Evolutionary conservation across 2,888 invertebrate genomes (phyloP).

Genomic region (Tachina grossa): DNA sequence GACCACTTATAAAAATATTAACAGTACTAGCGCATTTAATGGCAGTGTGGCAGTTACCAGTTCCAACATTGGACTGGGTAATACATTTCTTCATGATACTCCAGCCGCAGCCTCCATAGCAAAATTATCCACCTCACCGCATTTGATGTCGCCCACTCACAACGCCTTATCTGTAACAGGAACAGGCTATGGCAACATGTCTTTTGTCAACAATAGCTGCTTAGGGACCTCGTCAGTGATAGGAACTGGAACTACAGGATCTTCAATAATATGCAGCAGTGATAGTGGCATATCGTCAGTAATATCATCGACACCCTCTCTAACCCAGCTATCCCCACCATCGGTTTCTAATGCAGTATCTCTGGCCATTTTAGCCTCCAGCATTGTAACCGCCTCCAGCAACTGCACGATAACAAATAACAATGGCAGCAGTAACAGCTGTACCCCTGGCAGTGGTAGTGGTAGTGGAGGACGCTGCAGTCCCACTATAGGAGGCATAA

Average conservation of each 20-base stretch:
- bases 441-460: constrained; percentile 70
- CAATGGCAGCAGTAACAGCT: constrained; percentile 72
- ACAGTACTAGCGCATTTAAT: constrained; percentile 70
- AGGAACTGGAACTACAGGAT: constrained; percentile 48
- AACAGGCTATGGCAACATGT: constrained; percentile 27
- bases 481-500: constrained; percentile 70
- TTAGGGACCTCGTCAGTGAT: constrained; percentile 32
- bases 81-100: constrained; percentile 53
- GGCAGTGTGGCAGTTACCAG: constrained; percentile 62
- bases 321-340: constrained; percentile 79
- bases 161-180: constrained; percentile 55
- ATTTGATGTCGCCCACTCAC: constrained; percentile 78
- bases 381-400: constrained; percentile 64
- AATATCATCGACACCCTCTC: constrained; percentile 74
- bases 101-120: constrained; percentile 70
- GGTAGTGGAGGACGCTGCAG: constrained; percentile 73
- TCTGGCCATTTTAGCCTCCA: constrained; percentile 63
- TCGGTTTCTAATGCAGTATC: constrained; percentile 68
- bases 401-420: constrained; percentile 63
- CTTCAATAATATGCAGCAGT: constrained; percentile 74
- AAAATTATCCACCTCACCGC: constrained; percentile 71
- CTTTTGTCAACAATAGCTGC: constrained; percentile 51
- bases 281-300: constrained; percentile 80
- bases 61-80: constrained; percentile 50
- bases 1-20: constrained; percentile 66